phyloP scores from a whole-genome alignment of 2,113 vertebrate genomes.

The Hyaena hyaena region DNA sequence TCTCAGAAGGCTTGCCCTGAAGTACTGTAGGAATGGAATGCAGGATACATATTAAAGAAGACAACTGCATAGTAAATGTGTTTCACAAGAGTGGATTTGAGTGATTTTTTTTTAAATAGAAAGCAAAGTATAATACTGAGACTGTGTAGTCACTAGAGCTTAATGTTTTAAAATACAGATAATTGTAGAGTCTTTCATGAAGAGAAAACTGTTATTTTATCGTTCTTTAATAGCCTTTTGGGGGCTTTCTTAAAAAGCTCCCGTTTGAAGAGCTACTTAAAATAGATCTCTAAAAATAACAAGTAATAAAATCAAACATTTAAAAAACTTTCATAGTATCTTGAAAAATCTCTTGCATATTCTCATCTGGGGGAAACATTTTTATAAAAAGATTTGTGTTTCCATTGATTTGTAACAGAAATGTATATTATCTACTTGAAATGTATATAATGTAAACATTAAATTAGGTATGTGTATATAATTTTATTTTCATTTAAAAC shows the following conservation, averaged over 20 bases:
- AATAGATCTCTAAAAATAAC: conserved; percentile 25
- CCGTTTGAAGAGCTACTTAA: conserved; percentile 33
- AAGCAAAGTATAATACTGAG: not conserved
- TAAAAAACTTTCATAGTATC: not conserved
- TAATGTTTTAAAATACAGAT: conserved; percentile 55
- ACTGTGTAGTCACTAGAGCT: conserved; percentile 17
- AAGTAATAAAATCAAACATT: conserved; percentile 11
- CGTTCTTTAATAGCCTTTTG: not conserved
- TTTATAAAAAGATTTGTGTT: conserved; percentile 24
- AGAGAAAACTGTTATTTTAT: conserved; percentile 58
- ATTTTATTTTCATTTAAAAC: not conserved
- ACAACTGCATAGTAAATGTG: not conserved
- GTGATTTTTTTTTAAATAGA: not conserved
- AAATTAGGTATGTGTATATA: not conserved
- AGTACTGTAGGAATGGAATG: not conserved
- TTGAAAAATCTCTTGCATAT: not conserved
- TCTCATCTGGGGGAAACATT: not conserved
- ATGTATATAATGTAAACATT: not conserved
- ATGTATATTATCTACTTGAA: conserved; percentile 9
- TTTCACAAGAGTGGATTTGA: not conserved
- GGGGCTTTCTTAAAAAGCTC: conserved; percentile 34
- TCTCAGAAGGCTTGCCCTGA: conserved; percentile 18
- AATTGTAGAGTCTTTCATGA: conserved; percentile 30
- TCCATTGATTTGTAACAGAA: not conserved
- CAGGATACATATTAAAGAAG: not conserved